Percentiles rank a stretch among this genome's conserved stretches.
Evolutionary conservation across 2,888 invertebrate genomes (phyloP).

Genomic region (Hydraecia micacea): DNA sequence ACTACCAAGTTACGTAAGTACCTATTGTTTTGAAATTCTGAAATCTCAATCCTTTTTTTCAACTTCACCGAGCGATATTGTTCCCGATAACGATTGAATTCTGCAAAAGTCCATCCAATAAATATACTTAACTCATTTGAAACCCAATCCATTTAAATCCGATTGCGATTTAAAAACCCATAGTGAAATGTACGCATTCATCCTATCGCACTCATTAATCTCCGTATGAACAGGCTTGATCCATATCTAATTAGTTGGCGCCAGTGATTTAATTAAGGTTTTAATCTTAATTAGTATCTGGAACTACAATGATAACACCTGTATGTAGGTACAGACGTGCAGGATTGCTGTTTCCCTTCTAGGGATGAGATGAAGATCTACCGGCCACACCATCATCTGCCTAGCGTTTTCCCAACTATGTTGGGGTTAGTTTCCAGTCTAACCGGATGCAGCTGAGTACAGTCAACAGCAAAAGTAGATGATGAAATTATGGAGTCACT

Average conservation of each 20-base stretch:
- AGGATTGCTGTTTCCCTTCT: slow-evolving; percentile 27
- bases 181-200: slow-evolving; percentile 29
- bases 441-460: too few species aligned
- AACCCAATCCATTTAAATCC: slow-evolving; percentile 46
- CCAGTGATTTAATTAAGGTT: slow-evolving; percentile 63
- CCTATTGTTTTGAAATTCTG: too few species aligned
- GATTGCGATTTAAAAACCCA: slow-evolving; percentile 33
- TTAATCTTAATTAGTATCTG: slow-evolving; percentile 60
- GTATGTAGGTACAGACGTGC: neutral
- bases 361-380: neutral
- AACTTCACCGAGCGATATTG: neutral
- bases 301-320: slow-evolving; percentile 38
- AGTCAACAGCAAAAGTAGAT: too few species aligned
- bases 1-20: too few species aligned
- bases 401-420: neutral
- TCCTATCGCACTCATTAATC: slow-evolving; percentile 64
- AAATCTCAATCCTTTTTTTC: too few species aligned
- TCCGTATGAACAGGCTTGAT: slow-evolving; percentile 61
- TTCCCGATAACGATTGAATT: neutral
- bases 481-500: too few species aligned
- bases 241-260: slow-evolving; percentile 64
- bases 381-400: neutral
- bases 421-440: neutral
- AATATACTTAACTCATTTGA: neutral
- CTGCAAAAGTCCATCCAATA: neutral